These are phyloP conservation scores for Drosophila littoralis DNA, from an alignment of 1,140 invertebrate species.

Conservation along the genomic window DNA sequence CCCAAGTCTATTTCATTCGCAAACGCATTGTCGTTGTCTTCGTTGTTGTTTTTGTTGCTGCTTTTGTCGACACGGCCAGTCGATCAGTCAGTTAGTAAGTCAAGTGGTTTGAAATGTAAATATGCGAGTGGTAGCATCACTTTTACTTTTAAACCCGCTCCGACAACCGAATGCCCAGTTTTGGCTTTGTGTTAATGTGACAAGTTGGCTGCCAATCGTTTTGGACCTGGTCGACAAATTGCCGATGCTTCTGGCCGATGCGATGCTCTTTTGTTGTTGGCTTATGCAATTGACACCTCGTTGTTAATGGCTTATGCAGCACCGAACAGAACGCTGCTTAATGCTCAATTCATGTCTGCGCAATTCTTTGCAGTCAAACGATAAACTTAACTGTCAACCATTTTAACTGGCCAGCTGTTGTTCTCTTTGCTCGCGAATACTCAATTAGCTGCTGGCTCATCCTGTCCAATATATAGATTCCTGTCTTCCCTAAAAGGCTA, in stretches of 20 bases:
- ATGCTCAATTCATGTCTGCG: conserved; percentile 61
- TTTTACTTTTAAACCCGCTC: conserved; percentile 68
- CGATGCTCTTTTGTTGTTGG: conserved; percentile 35
- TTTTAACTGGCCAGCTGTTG: conserved; percentile 11
- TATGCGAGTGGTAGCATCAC: conserved; percentile 64
- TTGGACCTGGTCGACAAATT: conserved; percentile 32
- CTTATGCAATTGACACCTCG: conserved; percentile 74
- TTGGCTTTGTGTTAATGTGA: conserved; percentile 73
- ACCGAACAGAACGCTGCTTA: conserved; percentile 45
- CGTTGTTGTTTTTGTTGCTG: not conserved
- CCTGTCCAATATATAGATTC: conserved; percentile 15
- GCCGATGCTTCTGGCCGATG: conserved; percentile 10
- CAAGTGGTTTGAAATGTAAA: conserved; percentile 75
- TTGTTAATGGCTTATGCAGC: conserved; percentile 58
- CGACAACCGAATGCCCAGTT: conserved; percentile 43
- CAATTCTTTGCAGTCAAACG: conserved; percentile 42
- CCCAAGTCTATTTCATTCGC: conserved; percentile 2
- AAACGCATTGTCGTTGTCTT: conserved; percentile 4
- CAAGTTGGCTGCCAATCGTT: conserved; percentile 61
- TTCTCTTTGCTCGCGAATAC: conserved; percentile 9
- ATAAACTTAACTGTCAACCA: conserved; percentile 39
- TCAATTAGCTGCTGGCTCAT: conserved; percentile 21
- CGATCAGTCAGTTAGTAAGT: conserved; percentile 77
- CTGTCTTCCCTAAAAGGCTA: conserved; percentile 46
- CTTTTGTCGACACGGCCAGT: conserved; percentile 45